Percentiles rank a stretch among this genome's conserved stretches.
These are phyloP conservation scores for Drosophila punjabiensis DNA, from an alignment of 1,140 invertebrate genomes.

Conservation along the genomic window DNA sequence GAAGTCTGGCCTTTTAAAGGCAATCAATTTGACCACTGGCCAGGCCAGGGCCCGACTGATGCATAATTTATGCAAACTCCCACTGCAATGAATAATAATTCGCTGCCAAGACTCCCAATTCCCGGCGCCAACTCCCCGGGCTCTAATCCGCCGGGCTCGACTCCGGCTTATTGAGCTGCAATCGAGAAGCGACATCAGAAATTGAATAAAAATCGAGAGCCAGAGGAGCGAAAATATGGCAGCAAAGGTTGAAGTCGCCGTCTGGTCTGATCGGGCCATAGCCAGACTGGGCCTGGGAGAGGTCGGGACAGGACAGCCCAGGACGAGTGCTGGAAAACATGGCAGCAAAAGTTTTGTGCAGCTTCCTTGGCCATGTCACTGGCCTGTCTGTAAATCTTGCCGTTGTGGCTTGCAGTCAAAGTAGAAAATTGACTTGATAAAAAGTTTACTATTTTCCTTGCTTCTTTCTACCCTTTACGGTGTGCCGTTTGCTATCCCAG, in stretches of 20 bases:
- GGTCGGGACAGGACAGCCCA: conserved; percentile 12
- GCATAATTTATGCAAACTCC: conserved; percentile 61
- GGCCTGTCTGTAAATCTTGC: conserved; percentile 75
- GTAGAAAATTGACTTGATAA: conserved; percentile 83
- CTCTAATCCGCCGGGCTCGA: conserved; percentile 57
- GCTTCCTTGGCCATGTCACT: conserved; percentile 73
- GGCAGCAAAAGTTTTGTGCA: conserved; percentile 66
- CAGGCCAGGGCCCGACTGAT: conserved; percentile 12
- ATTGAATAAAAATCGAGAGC: conserved; percentile 74
- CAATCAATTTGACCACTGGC: conserved; percentile 54
- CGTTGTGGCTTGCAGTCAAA: conserved; percentile 73
- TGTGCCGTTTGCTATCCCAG: conserved; percentile 22
- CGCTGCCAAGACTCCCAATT: conserved; percentile 47
- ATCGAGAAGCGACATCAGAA: conserved; percentile 64
- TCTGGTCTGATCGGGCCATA: conserved; percentile 61
- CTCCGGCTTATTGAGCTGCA: conserved; percentile 70
- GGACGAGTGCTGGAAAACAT: conserved; percentile 44
- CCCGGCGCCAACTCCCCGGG: conserved; percentile 50
- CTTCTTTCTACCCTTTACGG: conserved; percentile 39
- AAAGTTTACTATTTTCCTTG: conserved; percentile 65
- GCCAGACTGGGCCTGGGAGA: conserved; percentile 14
- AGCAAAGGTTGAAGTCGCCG: conserved; percentile 75
- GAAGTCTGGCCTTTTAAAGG: conserved; percentile 32
- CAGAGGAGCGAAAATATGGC: conserved; percentile 56
- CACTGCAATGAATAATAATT: conserved; percentile 78